These are phyloP conservation scores for Herpailurus yagouaroundi DNA, from an alignment of 2,113 vertebrate genomes.

Conservation along the genomic window DNA sequence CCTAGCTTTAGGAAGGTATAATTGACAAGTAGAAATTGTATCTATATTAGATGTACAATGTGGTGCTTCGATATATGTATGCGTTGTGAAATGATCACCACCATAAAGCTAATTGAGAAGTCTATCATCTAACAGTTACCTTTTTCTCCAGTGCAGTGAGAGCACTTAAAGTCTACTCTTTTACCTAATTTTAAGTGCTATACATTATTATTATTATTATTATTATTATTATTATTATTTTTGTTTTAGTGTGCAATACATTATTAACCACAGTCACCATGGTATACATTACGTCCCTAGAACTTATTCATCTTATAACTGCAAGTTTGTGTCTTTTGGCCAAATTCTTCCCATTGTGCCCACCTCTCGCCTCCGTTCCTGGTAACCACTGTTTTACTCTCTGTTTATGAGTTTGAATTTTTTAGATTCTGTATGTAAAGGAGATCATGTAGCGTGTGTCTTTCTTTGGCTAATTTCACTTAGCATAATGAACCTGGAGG, in stretches of 20 bases:
- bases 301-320: not conserved
- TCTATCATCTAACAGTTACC: not conserved
- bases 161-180: not conserved
- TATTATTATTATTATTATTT: too few species aligned
- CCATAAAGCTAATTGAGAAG: not conserved
- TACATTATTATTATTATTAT: not conserved
- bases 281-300: not conserved
- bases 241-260: not conserved
- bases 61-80: not conserved
- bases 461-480: not conserved
- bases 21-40: not conserved
- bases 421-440: not conserved
- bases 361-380: rapidly evolving
- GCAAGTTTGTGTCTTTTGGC: not conserved
- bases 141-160: not conserved
- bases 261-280: not conserved
- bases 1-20: not conserved
- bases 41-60: not conserved
- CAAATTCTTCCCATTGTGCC: not conserved
- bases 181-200: not conserved
- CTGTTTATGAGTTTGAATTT: not conserved
- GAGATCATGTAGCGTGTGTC: not conserved
- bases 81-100: not conserved
- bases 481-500: not conserved
- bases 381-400: not conserved